Conservation (phyloP, 2,797 vertebrate species). For the Rhynchonycteris naso region DNA sequence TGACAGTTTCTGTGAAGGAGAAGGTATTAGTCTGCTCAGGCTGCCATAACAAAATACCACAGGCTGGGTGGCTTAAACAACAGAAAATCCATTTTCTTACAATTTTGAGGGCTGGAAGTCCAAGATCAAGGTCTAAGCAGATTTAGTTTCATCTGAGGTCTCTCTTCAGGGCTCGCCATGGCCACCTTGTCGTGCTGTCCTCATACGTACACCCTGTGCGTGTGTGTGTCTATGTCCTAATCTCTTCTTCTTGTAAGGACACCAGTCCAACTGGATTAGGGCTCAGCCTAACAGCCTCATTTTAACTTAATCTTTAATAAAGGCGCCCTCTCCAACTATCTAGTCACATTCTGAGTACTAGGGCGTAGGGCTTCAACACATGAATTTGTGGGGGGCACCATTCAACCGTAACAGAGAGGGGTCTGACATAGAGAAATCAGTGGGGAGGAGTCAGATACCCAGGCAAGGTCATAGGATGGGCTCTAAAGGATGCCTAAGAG, state of each 20-base stretch:
- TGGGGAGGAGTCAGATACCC: neutral
- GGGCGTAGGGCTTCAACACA: neutral
- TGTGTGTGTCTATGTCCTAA: neutral
- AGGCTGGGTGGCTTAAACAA: neutral
- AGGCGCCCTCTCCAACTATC: neutral
- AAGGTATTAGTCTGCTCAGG: neutral
- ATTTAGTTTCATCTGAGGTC: neutral
- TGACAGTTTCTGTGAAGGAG: neutral
- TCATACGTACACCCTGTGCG: neutral
- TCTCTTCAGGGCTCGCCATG: neutral
- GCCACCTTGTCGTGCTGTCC: neutral
- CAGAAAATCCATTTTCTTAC: neutral
- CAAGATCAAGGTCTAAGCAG: neutral
- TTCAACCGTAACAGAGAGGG: neutral
- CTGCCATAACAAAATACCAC: neutral
- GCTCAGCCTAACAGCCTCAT: neutral
- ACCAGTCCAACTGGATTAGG: neutral
- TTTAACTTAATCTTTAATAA: neutral
- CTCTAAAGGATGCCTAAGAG: neutral
- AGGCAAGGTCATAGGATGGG: neutral
- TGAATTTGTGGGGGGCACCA: neutral
- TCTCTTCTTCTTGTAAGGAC: neutral
- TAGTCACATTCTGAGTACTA: neutral
- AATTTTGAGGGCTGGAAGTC: neutral
- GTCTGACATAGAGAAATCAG: neutral